These are phyloP conservation scores for Neuroterus valhalla DNA, from an alignment of 1,140 invertebrate genomes.

Conservation along the genomic window DNA sequence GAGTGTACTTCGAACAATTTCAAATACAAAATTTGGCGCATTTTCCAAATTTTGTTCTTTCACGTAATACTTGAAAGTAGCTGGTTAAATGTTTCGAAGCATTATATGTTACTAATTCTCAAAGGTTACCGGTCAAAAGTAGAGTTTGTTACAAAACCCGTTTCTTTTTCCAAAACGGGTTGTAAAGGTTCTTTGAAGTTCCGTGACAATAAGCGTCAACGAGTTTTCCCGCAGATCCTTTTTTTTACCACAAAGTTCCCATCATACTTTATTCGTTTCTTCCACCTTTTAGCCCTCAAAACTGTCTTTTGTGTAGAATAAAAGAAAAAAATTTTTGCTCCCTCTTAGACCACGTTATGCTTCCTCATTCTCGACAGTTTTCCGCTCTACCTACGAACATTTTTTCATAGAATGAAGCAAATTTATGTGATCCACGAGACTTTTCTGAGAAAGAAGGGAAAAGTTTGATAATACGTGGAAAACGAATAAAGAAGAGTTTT, in stretches of 20 bases:
- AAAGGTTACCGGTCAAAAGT: background rate
- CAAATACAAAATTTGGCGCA: too few species aligned
- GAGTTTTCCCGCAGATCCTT: slow-evolving; percentile 13
- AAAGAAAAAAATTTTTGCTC: background rate
- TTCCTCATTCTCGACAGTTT: slow-evolving; percentile 23
- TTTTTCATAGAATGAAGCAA: background rate
- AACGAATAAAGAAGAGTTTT: background rate
- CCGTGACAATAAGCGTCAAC: slow-evolving; percentile 16
- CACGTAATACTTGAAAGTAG: background rate
- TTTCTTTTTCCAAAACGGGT: background rate
- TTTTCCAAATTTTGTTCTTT: background rate
- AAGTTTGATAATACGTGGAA: slow-evolving; percentile 5
- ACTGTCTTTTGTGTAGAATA: slow-evolving; percentile 6
- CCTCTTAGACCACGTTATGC: background rate
- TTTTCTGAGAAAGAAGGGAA: background rate
- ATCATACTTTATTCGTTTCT: slow-evolving; percentile 12
- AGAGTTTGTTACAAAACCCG: slow-evolving; percentile 16
- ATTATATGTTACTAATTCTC: background rate
- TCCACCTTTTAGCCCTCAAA: slow-evolving; percentile 3
- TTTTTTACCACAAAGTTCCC: slow-evolving; percentile 4
- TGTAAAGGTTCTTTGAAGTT: slow-evolving; percentile 25
- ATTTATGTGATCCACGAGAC: slow-evolving; percentile 13
- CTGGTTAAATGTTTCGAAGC: background rate
- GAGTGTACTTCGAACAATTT: too few species aligned
- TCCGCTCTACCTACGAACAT: slow-evolving; percentile 5